Evolutionary conservation across 2,113 vertebrate genomes (phyloP), one percentile per base, ranked within the genome.

Genomic region (Entosphenus tridentatus): DNA sequence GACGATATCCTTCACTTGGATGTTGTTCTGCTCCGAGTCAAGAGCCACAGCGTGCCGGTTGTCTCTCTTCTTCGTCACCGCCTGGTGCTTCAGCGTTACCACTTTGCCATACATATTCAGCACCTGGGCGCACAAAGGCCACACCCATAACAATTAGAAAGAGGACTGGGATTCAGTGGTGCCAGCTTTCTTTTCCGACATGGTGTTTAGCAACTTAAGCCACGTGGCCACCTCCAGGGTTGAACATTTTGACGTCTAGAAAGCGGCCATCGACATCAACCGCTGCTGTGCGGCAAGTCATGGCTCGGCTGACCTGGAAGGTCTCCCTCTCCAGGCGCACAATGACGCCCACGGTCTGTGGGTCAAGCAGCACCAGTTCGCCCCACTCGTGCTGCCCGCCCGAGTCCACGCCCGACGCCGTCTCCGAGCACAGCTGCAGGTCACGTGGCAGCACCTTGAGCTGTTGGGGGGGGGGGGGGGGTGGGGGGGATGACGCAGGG

Each of bases 341-440:
- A 65, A 65, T 65, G 9, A 65, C 62, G n/a, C 62, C 62, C n/a
- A 65, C 62, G 8, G 62, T 65, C 21, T 65, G 62, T 65, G 62
- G 62, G 62, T 65, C 62, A n/a, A 65, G 10, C 21, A 65, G 62
- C 8, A 65, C 62, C 62, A 65, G 62, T 18, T 65, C 62, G n/a
- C 62, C 62, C 62, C 62, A 65, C 21, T 65, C 62, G 18, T 65
- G 62, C 11, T 65, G 62, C n/a, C 62, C 62, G n/a, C 21, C n/a
- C 10, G 62, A 65, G 18, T 65, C 62, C 62, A 65, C 62, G 18
- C 62, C 62, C 21, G 62, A 65, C 21, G 62, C 62, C n/a, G 62
- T 65, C 62, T 65, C 62, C 62, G 62, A 65, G 18, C 62, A 65
- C n/a, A 65, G 62, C 21, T 65, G 62, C 8, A 65, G 62, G 62